Percentiles rank a stretch among this genome's conserved stretches.
These are phyloP conservation scores for Delichon dasypus DNA, from an alignment of 2,797 vertebrate species.

Conservation along the genomic window DNA sequence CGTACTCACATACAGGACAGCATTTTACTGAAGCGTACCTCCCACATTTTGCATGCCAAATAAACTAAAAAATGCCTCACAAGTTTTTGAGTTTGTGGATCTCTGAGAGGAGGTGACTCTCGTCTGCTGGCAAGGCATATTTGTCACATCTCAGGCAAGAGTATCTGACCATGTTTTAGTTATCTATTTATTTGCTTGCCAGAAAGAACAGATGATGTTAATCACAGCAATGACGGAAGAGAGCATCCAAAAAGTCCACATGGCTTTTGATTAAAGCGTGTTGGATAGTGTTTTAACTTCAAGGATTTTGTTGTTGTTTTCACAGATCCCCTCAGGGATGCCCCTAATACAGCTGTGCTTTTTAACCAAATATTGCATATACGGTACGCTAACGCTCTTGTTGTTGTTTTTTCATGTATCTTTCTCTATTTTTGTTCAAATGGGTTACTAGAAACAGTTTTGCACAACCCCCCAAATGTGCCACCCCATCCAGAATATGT, in stretches of 20 bases:
- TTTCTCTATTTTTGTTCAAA: background rate
- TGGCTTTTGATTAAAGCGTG: slow-evolving; percentile 65
- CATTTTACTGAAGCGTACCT: background rate
- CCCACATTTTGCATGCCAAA: background rate
- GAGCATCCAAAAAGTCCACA: slow-evolving; percentile 33
- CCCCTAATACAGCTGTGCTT: background rate
- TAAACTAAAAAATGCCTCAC: background rate
- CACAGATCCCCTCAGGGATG: slow-evolving; percentile 6
- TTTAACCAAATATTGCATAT: background rate
- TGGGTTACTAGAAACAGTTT: background rate
- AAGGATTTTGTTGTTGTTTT: slow-evolving; percentile 38
- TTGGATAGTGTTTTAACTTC: slow-evolving; percentile 42
- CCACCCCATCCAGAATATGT: background rate
- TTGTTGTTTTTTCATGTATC: background rate
- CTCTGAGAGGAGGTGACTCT: background rate
- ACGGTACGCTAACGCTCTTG: background rate
- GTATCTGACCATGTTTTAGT: slow-evolving; percentile 24
- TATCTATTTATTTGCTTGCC: slow-evolving; percentile 51
- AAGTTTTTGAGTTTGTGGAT: background rate
- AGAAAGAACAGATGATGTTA: slow-evolving; percentile 57
- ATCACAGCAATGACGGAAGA: slow-evolving; percentile 37
- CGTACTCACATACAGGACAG: background rate
- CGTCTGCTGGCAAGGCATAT: background rate
- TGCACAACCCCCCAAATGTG: background rate
- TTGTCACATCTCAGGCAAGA: slow-evolving; percentile 23